phyloP scores from a whole-genome alignment of 2,888 invertebrate species.

The Chrysolina oricalcia region DNA sequence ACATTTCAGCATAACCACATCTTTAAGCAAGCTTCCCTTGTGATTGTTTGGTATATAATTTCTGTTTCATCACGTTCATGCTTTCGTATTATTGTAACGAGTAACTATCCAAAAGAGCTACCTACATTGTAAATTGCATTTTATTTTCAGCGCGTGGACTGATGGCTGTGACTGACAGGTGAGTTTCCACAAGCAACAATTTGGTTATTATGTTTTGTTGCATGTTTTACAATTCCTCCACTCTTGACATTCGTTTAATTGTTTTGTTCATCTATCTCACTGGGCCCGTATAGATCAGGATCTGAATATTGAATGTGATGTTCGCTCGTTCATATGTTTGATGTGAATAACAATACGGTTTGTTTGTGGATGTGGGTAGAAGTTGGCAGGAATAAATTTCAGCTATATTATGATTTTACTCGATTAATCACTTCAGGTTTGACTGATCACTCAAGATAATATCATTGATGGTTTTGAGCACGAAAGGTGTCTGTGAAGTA shows the following conservation, averaged over 20 bases:
- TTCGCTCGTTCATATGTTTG: background rate
- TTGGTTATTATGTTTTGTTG: background rate
- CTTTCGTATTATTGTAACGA: background rate
- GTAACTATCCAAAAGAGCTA: background rate
- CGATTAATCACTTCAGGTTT: too few species aligned
- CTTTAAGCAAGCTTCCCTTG: too few species aligned
- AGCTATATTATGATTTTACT: too few species aligned
- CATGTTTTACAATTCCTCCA: background rate
- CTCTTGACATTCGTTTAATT: background rate
- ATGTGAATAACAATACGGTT: constrained; percentile 1
- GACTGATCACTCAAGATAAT: too few species aligned
- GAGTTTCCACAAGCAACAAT: constrained; percentile 30
- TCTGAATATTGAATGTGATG: constrained; percentile 4
- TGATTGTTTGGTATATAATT: too few species aligned
- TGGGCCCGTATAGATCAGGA: background rate
- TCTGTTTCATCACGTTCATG: too few species aligned
- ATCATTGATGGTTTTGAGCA: too few species aligned
- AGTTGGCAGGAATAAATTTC: too few species aligned
- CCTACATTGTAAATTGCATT: constrained; percentile 2
- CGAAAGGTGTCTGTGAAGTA: too few species aligned
- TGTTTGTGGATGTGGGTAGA: background rate
- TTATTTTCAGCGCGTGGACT: constrained; percentile 35
- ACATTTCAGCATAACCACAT: too few species aligned
- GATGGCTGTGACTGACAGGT: constrained; percentile 43
- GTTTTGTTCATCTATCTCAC: constrained; percentile 15